These are phyloP conservation scores for Leucoma salicis DNA, from an alignment of 2,888 invertebrate genomes.

Conservation along the genomic window DNA sequence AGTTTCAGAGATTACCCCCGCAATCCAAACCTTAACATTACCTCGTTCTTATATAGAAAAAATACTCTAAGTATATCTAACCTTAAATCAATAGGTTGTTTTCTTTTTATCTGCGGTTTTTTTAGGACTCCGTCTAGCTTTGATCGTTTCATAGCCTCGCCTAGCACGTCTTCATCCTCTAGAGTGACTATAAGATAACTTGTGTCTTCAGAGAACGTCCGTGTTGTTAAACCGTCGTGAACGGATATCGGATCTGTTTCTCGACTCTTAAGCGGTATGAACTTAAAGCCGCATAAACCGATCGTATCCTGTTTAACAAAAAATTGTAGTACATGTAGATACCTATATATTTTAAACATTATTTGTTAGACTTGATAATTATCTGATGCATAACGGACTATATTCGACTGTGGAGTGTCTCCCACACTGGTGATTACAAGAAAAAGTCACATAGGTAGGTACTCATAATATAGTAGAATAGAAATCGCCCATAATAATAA, in stretches of 20 bases:
- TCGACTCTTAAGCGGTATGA: conserved; percentile 44
- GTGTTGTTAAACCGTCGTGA: conserved; percentile 51
- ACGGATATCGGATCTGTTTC: conserved; percentile 30
- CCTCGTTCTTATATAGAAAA: too few relatives aligned
- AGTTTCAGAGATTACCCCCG: too few relatives aligned
- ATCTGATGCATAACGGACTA: too few relatives aligned
- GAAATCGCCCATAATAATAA: too few relatives aligned
- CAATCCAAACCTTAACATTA: too few relatives aligned
- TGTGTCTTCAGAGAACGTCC: conserved; percentile 54
- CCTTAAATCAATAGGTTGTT: conserved; percentile 64
- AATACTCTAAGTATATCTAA: conserved; percentile 18
- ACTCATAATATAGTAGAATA: too few relatives aligned
- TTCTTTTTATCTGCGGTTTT: conserved; percentile 48
- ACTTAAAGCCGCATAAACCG: conserved; percentile 56
- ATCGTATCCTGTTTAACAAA: conserved; percentile 43
- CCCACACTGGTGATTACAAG: too few relatives aligned
- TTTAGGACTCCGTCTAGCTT: conserved; percentile 46
- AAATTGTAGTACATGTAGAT: not conserved
- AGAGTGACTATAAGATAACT: conserved; percentile 65
- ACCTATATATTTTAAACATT: too few relatives aligned
- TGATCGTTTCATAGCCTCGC: conserved; percentile 40
- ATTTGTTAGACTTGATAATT: too few relatives aligned
- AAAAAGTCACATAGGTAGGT: too few relatives aligned
- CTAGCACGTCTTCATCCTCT: conserved; percentile 46
- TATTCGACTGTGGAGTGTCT: too few relatives aligned